Conservation (phyloP, 2,113 vertebrate species). For the Calyptommatus sinebrachiatus region DNA sequence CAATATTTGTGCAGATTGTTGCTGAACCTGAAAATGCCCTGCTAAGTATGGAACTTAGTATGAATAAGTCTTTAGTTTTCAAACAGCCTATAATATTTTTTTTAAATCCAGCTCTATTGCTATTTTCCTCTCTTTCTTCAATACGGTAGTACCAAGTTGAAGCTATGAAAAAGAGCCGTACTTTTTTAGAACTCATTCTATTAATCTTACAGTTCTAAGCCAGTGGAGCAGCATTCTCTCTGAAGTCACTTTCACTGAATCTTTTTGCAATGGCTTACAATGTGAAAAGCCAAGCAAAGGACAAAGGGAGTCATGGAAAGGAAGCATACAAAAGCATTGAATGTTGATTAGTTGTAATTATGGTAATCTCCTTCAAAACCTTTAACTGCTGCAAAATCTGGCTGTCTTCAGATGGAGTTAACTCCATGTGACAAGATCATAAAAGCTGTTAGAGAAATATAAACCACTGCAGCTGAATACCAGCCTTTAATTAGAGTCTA, state of each 20-base stretch:
- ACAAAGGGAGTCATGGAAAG: background rate
- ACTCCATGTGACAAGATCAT: conserved; percentile 38
- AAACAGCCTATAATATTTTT: background rate
- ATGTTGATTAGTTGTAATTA: conserved; percentile 66
- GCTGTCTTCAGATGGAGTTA: conserved; percentile 62
- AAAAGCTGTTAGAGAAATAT: conserved; percentile 49
- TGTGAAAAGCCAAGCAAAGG: conserved; percentile 7
- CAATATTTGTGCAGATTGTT: no score
- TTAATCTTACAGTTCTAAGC: background rate
- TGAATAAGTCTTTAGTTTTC: no score
- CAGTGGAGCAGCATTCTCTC: conserved; percentile 23
- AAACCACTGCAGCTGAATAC: conserved; percentile 38
- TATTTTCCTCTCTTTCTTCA: background rate
- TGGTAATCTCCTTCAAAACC: conserved; percentile 62
- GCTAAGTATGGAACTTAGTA: no score
- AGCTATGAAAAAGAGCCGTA: background rate
- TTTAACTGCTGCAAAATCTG: conserved; percentile 57
- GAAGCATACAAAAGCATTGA: conserved; percentile 39
- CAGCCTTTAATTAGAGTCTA: conserved; percentile 27
- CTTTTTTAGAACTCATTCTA: conserved; percentile 32
- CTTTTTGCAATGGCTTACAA: conserved; percentile 12
- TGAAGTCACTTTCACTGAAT: conserved; percentile 25
- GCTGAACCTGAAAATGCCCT: no score
- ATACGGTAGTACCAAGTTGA: background rate
- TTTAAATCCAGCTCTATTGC: background rate